Evolutionary conservation across 2,113 vertebrate genomes (phyloP).

Genomic region (Ictalurus punctatus): DNA sequence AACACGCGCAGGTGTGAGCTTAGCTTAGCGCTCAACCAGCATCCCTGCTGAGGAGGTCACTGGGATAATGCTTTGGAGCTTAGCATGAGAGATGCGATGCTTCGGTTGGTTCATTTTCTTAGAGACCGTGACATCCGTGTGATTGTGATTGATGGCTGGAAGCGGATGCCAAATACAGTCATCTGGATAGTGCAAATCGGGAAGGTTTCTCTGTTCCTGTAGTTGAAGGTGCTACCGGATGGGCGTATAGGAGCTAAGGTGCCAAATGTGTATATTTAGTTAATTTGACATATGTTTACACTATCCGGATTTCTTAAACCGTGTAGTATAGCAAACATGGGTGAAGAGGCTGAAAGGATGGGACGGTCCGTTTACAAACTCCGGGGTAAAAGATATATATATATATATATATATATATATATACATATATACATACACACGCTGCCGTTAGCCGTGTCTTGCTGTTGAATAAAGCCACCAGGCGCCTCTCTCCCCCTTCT

Average conservation of each 20-base stretch:
- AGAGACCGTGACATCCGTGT: not conserved
- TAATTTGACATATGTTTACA: not conserved
- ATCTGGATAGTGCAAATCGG: constrained; percentile 14
- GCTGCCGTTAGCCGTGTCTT: constrained; percentile 52
- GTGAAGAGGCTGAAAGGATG: not conserved
- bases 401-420: no score
- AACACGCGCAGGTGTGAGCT: constrained; percentile 67
- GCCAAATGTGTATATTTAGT: not conserved
- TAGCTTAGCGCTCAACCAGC: constrained; percentile 37
- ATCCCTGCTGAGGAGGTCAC: constrained; percentile 59
- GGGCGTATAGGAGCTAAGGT: not conserved
- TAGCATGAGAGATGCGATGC: constrained; percentile 19
- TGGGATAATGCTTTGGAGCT: constrained; percentile 33
- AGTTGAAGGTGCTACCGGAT: not conserved
- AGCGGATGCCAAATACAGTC: constrained; percentile 34
- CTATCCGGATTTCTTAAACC: no score
- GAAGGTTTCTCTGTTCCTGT: not conserved
- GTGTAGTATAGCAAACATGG: not conserved
- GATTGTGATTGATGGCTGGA: constrained; percentile 42
- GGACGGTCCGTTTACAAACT: constrained; percentile 46
- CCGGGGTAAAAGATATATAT: constrained; percentile 31
- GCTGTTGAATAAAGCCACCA: constrained; percentile 70
- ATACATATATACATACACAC: not conserved
- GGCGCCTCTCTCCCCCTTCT: constrained; percentile 62
- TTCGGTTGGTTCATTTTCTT: constrained; percentile 18